Evolutionary conservation across 2,797 vertebrate genomes (phyloP), one percentile per base, ranked within the genome.

Genomic region (Serranus cabrilla): DNA sequence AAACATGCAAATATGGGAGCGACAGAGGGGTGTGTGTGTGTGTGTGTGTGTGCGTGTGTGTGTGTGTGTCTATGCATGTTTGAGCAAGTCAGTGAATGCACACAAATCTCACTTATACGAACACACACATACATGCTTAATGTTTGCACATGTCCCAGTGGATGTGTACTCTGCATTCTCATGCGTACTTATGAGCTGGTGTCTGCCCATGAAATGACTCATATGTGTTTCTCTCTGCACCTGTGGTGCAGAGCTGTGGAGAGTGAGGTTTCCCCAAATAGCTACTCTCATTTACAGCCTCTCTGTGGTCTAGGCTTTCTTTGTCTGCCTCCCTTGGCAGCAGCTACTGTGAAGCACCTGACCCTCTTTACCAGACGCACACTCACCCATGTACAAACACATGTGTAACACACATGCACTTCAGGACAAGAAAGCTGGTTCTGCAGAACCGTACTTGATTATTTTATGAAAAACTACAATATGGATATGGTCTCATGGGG

Each of bases 271-370:
- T 91, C 88, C 88, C 81, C 83, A 89, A 88, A 91, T 87, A 91
- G 89, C 75, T 80, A 55, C 42, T 84, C 87, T 84, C 81, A 89
- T 91, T 92, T 84, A 77, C 76, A 89, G 74, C 87, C 83, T 91
- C 87, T 85, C 85, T 82, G 74, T 83, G 83, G 86, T 81, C 80
- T 71, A 76, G 71, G 62, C 86, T 89, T 78, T 87, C 86, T 90
- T 88, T 87, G 85, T 89, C 88, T 84, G 89, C 63, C 76, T 84
- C 79, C 83, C 84, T 88, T 88, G 85, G 87, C 84, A 90, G 87
- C 78, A 80, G 81, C 74, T 65, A 65, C 68, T 65, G 74, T 57
- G 75, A 85, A 81, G 78, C 84, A 85, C 74, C 81, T 86, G 90
- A 90, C 83, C 78, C 71, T 83, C 75, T 89, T 87, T 65, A 60